These are phyloP conservation scores for Drosophila atroscutellata DNA, from an alignment of 2,888 invertebrate species.

Conservation along the genomic window DNA sequence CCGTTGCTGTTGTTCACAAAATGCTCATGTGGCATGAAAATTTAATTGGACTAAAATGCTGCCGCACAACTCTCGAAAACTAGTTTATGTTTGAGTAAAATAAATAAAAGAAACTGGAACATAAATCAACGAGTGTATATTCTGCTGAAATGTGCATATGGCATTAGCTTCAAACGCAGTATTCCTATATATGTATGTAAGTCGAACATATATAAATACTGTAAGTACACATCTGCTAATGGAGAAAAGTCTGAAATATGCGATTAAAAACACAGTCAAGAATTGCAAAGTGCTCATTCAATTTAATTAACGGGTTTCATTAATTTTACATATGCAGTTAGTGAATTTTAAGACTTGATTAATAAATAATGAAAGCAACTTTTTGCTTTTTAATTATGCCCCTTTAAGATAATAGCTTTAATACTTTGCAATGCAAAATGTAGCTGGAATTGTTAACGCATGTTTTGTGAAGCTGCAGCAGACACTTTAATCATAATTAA, in stretches of 20 bases:
- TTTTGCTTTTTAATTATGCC: neutral
- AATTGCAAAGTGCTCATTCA: neutral
- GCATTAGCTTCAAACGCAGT: slow-evolving; percentile 64
- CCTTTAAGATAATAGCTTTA: neutral
- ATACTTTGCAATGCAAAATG: neutral
- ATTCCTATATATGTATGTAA: neutral
- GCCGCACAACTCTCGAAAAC: slow-evolving; percentile 71
- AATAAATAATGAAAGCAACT: neutral
- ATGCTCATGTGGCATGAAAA: slow-evolving; percentile 77
- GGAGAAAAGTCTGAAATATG: neutral
- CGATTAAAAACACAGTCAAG: slow-evolving; percentile 2
- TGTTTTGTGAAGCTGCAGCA: too few species aligned
- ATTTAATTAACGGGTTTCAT: neutral
- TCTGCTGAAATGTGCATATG: slow-evolving; percentile 68
- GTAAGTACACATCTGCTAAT: neutral
- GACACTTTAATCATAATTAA: slow-evolving; percentile 25
- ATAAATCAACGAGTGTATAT: slow-evolving; percentile 66
- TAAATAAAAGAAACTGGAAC: slow-evolving; percentile 47
- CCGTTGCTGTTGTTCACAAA: slow-evolving; percentile 46
- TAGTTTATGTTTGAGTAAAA: slow-evolving; percentile 59
- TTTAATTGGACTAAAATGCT: slow-evolving; percentile 77
- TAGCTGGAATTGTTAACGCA: neutral
- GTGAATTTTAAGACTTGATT: neutral
- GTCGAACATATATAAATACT: neutral
- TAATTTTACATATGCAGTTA: neutral